These are phyloP conservation scores for Xyliphius kryptos DNA, from an alignment of 2,113 vertebrate species.

Conservation along the genomic window DNA sequence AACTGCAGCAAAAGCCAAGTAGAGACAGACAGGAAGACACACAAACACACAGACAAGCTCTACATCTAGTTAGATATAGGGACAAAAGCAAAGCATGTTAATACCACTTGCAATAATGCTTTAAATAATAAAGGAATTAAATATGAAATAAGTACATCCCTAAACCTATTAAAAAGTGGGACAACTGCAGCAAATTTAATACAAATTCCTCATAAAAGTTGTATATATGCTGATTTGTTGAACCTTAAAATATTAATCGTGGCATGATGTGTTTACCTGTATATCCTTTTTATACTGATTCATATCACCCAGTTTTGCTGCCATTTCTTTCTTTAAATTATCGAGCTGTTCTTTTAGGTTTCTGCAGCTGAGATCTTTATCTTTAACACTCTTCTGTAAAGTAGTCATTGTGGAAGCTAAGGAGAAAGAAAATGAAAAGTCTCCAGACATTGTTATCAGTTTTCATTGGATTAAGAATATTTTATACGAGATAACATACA, in stretches of 20 bases:
- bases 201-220: no score
- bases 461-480: no score
- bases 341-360: constrained; percentile 82
- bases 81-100: constrained; percentile 40
- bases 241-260: no score
- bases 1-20: constrained; percentile 73
- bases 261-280: constrained; percentile 64
- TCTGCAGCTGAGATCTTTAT: constrained; percentile 78
- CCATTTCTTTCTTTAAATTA: constrained; percentile 81
- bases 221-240: no score
- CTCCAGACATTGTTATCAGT: no score
- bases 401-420: constrained; percentile 55
- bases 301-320: constrained; percentile 84
- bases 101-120: no score
- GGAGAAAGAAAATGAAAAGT: background rate
- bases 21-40: constrained; percentile 49
- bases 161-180: no score
- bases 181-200: no score
- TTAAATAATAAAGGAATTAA: no score
- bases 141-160: no score
- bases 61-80: constrained; percentile 39
- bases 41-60: constrained; percentile 40
- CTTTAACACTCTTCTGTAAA: constrained; percentile 65
- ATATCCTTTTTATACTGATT: constrained; percentile 81
- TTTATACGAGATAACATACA: no score